phyloP scores from a whole-genome alignment of 35 echinoderm and acorn worm species.

The Ptychodera flava region DNA sequence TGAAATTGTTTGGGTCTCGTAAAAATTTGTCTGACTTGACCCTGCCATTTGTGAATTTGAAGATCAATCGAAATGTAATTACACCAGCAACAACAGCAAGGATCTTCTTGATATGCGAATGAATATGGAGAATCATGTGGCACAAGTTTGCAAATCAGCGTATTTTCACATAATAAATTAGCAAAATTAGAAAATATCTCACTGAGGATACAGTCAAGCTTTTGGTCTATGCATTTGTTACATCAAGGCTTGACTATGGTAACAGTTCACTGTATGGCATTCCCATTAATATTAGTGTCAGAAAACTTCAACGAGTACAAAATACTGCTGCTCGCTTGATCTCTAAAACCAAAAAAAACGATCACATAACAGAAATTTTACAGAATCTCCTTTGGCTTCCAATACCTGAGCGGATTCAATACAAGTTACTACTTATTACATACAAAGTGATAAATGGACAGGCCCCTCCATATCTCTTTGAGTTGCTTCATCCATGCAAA shows the following conservation, averaged over 20 bases:
- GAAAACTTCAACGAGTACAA: conserved; percentile 43
- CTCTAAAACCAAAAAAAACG: conserved; percentile 18
- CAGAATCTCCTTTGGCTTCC: conserved; percentile 43
- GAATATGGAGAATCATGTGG: conserved; percentile 11
- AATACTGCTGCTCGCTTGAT: conserved; percentile 41
- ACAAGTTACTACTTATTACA: conserved; percentile 23
- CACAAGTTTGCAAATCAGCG: conserved; percentile 9
- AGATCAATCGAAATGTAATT: neutral
- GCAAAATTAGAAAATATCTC: conserved; percentile 44
- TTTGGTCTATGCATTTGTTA: conserved; percentile 41
- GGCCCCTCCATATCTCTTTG: conserved; percentile 20
- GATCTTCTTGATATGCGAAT: conserved; percentile 10
- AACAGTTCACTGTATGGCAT: conserved; percentile 50
- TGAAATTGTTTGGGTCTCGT: conserved; percentile 8
- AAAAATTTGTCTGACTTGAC: neutral
- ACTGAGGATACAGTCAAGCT: conserved; percentile 21
- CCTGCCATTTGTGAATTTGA: neutral
- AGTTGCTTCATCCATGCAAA: neutral
- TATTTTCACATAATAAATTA: conserved; percentile 37
- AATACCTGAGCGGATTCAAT: conserved; percentile 29
- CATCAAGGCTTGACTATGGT: conserved; percentile 33
- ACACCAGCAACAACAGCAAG: neutral
- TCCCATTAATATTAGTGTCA: conserved; percentile 19
- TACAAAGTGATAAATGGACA: conserved; percentile 24
- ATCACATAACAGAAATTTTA: conserved; percentile 28